Conservation (phyloP, 2,888 invertebrate species). For the Myopa testacea region DNA sequence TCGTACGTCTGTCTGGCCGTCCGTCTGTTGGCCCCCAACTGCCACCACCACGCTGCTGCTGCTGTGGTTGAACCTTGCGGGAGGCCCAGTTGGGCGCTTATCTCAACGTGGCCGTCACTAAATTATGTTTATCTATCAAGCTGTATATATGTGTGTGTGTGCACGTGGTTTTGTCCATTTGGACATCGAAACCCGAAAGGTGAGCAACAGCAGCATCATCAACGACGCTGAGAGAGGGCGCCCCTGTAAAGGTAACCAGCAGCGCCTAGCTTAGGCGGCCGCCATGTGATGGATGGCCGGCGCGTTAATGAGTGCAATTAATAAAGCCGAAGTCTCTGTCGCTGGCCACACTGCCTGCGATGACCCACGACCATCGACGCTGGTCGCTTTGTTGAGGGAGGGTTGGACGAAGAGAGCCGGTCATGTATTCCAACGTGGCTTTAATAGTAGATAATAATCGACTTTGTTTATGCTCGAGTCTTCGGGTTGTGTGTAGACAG, state of each 20-base stretch:
- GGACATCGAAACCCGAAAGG: slow-evolving; percentile 17
- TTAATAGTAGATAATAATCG: slow-evolving; percentile 21
- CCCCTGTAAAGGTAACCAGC: neutral
- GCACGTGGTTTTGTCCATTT: neutral
- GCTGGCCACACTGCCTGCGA: neutral
- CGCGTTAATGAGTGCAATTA: slow-evolving; percentile 63
- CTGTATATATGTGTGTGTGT: neutral
- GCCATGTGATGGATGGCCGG: slow-evolving; percentile 58
- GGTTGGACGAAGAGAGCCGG: slow-evolving; percentile 12
- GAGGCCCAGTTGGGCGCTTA: slow-evolving; percentile 22
- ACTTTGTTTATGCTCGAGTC: slow-evolving; percentile 13
- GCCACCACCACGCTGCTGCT: neutral
- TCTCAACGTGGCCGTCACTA: slow-evolving; percentile 35
- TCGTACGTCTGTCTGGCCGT: slow-evolving; percentile 14
- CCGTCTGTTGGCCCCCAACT: slow-evolving; percentile 4
- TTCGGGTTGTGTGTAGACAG: slow-evolving; percentile 5
- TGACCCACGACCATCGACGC: neutral
- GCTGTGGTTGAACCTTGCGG: neutral
- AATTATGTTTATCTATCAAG: slow-evolving; percentile 36
- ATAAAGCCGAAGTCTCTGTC: slow-evolving; percentile 49
- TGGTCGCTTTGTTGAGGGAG: neutral
- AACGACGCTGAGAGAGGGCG: neutral
- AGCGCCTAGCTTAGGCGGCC: neutral
- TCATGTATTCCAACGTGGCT: slow-evolving; percentile 13
- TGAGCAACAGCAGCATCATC: neutral